Conservation (phyloP, 2,888 invertebrate genomes). For the Apomyelois bistriatella region DNA sequence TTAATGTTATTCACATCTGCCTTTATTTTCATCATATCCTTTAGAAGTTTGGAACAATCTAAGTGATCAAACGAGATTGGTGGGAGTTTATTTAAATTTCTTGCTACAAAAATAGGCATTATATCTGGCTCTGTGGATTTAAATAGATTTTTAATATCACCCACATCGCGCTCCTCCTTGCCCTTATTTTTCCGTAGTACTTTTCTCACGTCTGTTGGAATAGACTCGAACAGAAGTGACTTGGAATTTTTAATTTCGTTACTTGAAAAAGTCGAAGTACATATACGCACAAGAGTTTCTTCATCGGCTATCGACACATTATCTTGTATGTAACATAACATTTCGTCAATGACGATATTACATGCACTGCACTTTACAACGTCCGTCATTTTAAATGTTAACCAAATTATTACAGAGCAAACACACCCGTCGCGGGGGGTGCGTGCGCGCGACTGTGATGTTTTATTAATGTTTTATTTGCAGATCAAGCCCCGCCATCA, state of each 20-base stretch:
- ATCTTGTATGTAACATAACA: slow-evolving; percentile 20
- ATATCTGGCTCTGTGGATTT: slow-evolving; percentile 13
- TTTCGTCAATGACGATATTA: slow-evolving; percentile 15
- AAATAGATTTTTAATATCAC: slow-evolving; percentile 17
- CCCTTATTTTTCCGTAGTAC: slow-evolving; percentile 12
- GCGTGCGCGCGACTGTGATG: too few relatives aligned
- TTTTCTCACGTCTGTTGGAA: slow-evolving; percentile 9
- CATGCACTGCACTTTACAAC: slow-evolving; percentile 13
- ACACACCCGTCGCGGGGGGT: too few relatives aligned
- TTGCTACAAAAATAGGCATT: slow-evolving; percentile 18
- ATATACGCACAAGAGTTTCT: slow-evolving; percentile 17
- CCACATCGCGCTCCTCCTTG: slow-evolving; percentile 15
- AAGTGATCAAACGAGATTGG: slow-evolving; percentile 17
- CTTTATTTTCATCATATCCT: slow-evolving; percentile 13
- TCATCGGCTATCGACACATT: slow-evolving; percentile 23
- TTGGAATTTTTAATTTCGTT: slow-evolving; percentile 22
- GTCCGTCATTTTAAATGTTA: slow-evolving; percentile 1
- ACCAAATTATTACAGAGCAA: not conserved
- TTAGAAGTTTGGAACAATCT: slow-evolving; percentile 18
- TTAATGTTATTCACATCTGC: slow-evolving; percentile 10
- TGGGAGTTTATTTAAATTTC: slow-evolving; percentile 16
- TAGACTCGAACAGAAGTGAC: slow-evolving; percentile 19
- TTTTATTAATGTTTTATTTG: too few relatives aligned
- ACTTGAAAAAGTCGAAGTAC: slow-evolving; percentile 20
- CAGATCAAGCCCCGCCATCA: too few relatives aligned